Evolutionary conservation across 2,797 vertebrate species (phyloP), one percentile per base, ranked within the genome.

Genomic region (Pelochelys cantorii): DNA sequence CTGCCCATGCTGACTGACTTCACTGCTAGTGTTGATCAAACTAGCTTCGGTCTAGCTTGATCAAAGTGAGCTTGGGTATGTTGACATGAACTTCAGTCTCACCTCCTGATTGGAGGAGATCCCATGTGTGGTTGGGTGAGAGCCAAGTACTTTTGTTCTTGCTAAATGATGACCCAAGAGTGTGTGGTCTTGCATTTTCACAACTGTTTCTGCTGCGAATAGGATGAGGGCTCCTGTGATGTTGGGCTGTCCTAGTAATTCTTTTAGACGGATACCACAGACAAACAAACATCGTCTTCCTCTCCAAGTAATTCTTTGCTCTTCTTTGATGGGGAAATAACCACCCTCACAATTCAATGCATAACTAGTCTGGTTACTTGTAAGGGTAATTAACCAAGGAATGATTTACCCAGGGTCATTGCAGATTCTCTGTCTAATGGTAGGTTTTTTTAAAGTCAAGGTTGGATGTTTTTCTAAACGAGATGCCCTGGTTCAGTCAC

Each of bases 121-220:
- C 18, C 80, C 5, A 4, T 20, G 57, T 34, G 17, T 20, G 13
- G 37, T n/a, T 4, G 31, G 8, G 0, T 0, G 13, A 62, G 22
- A 4, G 2, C 53, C 27, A 22, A 13, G 7, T 2, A 18, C 29
- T 42, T 57, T 29, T 29, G 5, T 60, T 42, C 15, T 15, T 48
- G 17, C 31, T 0, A 25, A 42, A 34, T 0, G 20, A 7, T 2
- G 42, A 3, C 20, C 37, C 48, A 2, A 55, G 4, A 2, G 1
- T 37, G 20, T 1, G 23, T 2, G 71, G 62, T 5, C 23, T 0
- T 2, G 25, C 60, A 42, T 10, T 23, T 65, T 25, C 59, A 57
- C 68, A 20, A 54, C n/a, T 20, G 53, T 65, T 18, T 68, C 4
- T 62, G 62, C 1, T 1, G 1, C 6, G 48, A 37, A 0, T 1